A percentile compares a stretch with the other conserved stretches of the same genome.
Conservation (phyloP, 2,797 vertebrate genomes). For the Psittacula echo region DNA sequence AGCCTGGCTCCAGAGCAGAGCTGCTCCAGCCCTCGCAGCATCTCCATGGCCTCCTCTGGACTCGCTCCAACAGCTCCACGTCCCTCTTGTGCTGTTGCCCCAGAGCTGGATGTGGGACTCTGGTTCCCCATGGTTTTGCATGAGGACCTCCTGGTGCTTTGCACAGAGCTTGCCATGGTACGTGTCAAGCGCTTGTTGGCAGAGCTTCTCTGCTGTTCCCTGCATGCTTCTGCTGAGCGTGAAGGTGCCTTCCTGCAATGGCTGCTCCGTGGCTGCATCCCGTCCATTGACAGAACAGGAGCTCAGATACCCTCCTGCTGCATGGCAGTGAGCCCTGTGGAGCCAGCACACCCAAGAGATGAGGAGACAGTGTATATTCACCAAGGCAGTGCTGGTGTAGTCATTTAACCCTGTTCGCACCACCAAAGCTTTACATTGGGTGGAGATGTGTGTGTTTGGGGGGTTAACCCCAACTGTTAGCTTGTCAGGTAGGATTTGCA, state of each 20-base stretch:
- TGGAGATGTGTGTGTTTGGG: not conserved
- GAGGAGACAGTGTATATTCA: rapidly evolving
- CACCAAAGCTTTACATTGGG: not conserved
- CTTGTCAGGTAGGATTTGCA: constrained; percentile 23
- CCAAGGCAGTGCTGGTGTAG: not conserved
- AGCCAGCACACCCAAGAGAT: not conserved
- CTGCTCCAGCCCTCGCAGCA: not conserved
- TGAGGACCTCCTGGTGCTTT: not conserved
- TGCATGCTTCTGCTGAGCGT: rapidly evolving
- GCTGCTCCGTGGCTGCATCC: not conserved
- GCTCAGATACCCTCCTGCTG: not conserved
- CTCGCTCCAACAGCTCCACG: not conserved
- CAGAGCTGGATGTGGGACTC: not conserved
- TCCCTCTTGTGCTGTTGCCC: not conserved
- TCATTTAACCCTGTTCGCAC: not conserved
- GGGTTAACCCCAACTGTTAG: not conserved
- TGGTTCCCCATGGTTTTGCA: not conserved
- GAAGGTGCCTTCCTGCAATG: not conserved
- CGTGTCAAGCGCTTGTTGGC: not conserved
- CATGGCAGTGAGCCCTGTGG: rapidly evolving
- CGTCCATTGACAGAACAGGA: not conserved
- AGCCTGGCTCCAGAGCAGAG: not conserved
- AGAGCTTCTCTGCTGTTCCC: not conserved
- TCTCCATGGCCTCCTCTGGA: not conserved
- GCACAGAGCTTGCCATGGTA: not conserved